Evolutionary conservation across 2,888 invertebrate genomes (phyloP).

Genomic region (Mamestra brassicae): DNA sequence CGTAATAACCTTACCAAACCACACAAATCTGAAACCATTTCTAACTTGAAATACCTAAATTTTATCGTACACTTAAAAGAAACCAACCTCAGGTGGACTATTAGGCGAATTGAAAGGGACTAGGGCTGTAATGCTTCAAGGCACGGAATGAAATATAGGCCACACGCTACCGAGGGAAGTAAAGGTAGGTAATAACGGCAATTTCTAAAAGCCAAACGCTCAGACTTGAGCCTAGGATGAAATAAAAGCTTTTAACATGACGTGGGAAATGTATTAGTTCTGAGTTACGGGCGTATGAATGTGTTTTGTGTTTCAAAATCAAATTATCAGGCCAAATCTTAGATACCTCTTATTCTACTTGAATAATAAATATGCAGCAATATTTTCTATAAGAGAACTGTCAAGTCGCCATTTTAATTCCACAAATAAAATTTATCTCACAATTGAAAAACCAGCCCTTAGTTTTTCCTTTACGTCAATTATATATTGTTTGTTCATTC

Average conservation of each 20-base stretch:
- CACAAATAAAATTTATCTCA: too few species aligned
- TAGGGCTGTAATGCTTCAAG: conserved; percentile 33
- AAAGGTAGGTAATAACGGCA: conserved; percentile 52
- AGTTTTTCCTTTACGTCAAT: not conserved
- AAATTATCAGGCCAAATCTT: not conserved
- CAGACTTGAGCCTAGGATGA: conserved; percentile 32
- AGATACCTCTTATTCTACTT: too few species aligned
- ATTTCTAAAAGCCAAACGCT: conserved; percentile 50
- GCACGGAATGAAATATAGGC: conserved; percentile 43
- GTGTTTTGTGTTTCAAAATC: conserved; percentile 23
- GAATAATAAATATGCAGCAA: too few species aligned
- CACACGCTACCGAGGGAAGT: conserved; percentile 32
- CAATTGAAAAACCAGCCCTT: not conserved
- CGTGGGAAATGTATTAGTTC: conserved; percentile 27
- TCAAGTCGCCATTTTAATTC: too few species aligned
- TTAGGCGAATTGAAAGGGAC: conserved; percentile 55
- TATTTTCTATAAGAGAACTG: too few species aligned
- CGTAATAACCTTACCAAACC: conserved; percentile 6
- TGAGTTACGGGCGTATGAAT: conserved; percentile 13
- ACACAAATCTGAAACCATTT: conserved; percentile 35
- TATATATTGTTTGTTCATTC: not conserved
- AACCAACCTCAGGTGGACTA: conserved; percentile 54
- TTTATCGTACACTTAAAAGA: conserved; percentile 50
- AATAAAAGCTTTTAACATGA: conserved; percentile 43
- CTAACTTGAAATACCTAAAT: conserved; percentile 23